Evolutionary conservation across 2,888 invertebrate species (phyloP).

Genomic region (Eupithecia pulchellata): DNA sequence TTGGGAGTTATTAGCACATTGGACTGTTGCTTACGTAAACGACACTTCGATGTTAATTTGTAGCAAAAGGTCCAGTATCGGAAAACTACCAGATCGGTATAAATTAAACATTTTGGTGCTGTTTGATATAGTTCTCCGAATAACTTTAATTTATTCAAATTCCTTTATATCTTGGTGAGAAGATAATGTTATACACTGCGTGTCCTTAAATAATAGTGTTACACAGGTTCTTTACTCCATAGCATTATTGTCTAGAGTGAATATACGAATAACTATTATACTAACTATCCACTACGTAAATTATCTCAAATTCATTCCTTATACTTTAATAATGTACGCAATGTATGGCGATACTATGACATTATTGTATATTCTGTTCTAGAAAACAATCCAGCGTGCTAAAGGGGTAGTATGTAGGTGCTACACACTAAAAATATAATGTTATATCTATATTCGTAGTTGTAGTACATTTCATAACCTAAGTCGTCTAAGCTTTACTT

Average conservation of each 20-base stretch:
- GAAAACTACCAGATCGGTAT: conserved; percentile 5
- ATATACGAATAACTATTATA: no score
- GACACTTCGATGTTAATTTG: conserved; percentile 17
- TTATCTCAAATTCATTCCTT: no score
- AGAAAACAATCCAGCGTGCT: no score
- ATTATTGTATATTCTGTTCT: no score
- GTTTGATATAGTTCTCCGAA: background rate
- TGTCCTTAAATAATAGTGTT: background rate
- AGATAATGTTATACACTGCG: background rate
- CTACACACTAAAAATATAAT: background rate
- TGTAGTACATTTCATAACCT: no score
- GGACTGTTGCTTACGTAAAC: conserved; percentile 2
- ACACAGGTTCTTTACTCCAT: background rate
- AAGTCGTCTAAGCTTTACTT: background rate
- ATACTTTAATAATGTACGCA: no score
- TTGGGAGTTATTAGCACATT: conserved; percentile 9
- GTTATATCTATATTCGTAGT: background rate
- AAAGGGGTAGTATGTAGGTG: no score
- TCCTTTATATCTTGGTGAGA: no score
- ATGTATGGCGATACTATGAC: no score
- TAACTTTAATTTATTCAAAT: background rate
- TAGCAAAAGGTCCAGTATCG: background rate
- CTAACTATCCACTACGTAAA: no score
- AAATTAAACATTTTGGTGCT: background rate
- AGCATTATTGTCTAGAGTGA: no score